These are phyloP conservation scores for Euleptes europaea DNA, from an alignment of 2,113 vertebrate species.

Conservation along the genomic window DNA sequence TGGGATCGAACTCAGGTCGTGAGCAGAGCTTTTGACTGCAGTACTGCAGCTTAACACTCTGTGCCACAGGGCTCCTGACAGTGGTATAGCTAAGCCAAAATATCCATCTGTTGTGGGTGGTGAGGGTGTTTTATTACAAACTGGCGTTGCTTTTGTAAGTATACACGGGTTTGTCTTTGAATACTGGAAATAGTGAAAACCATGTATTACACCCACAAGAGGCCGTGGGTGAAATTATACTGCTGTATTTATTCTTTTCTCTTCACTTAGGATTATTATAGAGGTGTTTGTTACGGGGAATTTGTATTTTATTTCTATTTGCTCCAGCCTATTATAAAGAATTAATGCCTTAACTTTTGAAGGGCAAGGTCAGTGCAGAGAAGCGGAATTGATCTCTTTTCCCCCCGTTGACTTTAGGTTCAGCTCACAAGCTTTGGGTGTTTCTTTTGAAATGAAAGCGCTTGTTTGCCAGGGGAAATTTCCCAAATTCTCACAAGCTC, in stretches of 20 bases:
- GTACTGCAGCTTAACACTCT: no score
- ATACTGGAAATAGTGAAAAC: not conserved
- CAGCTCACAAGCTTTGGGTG: not conserved
- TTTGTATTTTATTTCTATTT: not conserved
- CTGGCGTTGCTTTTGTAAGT: not conserved
- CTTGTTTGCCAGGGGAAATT: not conserved
- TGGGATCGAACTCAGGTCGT: no score
- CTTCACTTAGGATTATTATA: not conserved
- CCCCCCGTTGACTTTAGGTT: not conserved
- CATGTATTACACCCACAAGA: not conserved
- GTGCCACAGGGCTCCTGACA: no score
- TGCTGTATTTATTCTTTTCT: not conserved
- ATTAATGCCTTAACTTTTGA: slow-evolving; percentile 9
- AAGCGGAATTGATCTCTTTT: slow-evolving; percentile 2
- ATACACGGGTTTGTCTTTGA: not conserved
- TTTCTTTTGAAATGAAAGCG: slow-evolving; percentile 13
- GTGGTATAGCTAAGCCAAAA: not conserved
- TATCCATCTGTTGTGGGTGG: not conserved
- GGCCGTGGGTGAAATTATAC: not conserved
- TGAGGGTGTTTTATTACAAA: not conserved
- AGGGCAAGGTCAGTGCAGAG: not conserved
- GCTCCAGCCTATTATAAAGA: not conserved
- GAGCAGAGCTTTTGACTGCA: no score
- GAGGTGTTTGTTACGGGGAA: not conserved
- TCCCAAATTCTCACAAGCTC: slow-evolving; percentile 13